phyloP scores from a whole-genome alignment of 35 echinoderm and acorn worm genomes.

The Hemicentrotus pulcherrimus region DNA sequence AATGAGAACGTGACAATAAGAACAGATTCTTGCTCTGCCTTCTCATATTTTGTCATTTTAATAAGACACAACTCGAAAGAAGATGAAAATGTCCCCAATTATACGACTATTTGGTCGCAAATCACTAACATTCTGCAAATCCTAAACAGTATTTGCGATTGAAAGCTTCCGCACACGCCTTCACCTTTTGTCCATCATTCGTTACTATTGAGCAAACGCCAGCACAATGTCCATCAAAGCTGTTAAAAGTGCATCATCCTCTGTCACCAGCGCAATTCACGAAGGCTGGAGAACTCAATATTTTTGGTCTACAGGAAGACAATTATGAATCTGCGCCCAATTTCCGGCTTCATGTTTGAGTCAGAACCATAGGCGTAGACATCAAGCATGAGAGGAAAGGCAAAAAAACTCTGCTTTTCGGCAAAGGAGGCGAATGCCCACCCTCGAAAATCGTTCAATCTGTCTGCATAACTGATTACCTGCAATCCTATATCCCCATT shows the following conservation, averaged over 20 bases:
- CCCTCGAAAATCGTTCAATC: background rate
- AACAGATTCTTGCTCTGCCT: too few relatives aligned
- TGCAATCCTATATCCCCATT: background rate
- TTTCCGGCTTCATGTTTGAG: slow-evolving; percentile 33
- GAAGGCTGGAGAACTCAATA: background rate
- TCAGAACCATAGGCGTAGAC: slow-evolving; percentile 15
- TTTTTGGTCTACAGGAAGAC: slow-evolving; percentile 21
- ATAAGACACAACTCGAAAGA: too few relatives aligned
- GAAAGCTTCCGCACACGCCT: too few relatives aligned
- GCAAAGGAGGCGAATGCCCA: background rate
- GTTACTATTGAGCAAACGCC: background rate
- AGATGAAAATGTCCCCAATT: too few relatives aligned
- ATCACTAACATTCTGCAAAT: too few relatives aligned
- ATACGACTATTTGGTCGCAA: too few relatives aligned
- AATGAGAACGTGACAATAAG: too few relatives aligned
- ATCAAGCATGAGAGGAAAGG: background rate
- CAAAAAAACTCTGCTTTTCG: background rate
- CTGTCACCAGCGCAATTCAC: background rate
- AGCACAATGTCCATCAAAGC: background rate
- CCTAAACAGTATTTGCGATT: too few relatives aligned
- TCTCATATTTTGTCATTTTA: too few relatives aligned
- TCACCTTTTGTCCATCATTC: background rate
- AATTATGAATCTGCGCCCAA: slow-evolving; percentile 34
- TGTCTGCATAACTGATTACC: background rate
- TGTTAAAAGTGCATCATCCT: background rate